Base-by-base conservation (phyloP, 2,797 vertebrate species). In the Pogonophryne albipinna region DNA sequence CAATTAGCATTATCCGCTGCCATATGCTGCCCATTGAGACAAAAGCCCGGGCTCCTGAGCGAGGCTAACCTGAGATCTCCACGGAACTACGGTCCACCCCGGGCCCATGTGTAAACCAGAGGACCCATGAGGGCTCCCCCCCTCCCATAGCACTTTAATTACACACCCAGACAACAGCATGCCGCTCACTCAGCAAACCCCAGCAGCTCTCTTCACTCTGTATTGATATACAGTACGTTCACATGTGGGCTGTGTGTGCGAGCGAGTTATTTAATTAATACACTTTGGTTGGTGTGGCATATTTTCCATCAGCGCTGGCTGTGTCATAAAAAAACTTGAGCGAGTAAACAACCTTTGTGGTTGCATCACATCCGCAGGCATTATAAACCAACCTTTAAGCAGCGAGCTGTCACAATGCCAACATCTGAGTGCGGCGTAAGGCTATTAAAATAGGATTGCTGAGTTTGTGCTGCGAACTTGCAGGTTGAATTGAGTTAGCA, bases 11-110 rank as follows among this genome's bases (percentile, higher is more conserved):
- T 91, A 94, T 93, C 94, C 87, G 47, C 83, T 91, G 92, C 95
- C 95, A 95, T 94, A 96, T 96, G 96, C 93, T 96, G 89, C 95
- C 93, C 91, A 88, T 93, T 93, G 84, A 94, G 85, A 92, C 89
- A 91, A 91, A 87, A 94, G 93, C 82, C 90, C 59, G 71, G 82
- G 86, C 91, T 94, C 92, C 82, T 84, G 89, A 90, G 84, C 80
- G 83, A 89, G 78, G 92, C 92, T 94, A 95, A 95, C 94, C 94
- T 85, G 93, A 93, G 90, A 88, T 96, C 93, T 91, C 95, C 74
- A 84, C 86, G 90, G 90, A 94, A 89, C 88, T 90, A 87, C 93
- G 72, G 82, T 93, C 93, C 83, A 76, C 76, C 79, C 87, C 76
- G 92, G 87, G 92, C 90, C 82, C 94, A 94, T 94, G 93, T 94